These are phyloP conservation scores for Pampusana beccarii DNA, from an alignment of 2,113 vertebrate species.

Conservation along the genomic window DNA sequence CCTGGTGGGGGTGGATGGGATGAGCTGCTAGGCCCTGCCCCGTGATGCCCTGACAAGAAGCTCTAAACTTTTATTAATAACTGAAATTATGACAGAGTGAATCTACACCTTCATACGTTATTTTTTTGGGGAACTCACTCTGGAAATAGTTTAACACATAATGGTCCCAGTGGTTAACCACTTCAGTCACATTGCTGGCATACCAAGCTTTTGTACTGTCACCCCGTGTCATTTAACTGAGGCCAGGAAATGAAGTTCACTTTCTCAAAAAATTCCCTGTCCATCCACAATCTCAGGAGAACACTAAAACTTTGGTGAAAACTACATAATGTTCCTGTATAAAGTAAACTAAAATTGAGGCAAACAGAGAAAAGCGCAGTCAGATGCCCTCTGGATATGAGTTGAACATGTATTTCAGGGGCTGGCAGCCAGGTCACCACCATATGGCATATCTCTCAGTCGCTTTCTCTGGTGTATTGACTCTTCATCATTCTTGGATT, in stretches of 20 bases:
- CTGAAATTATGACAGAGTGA: neutral
- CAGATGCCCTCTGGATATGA: neutral
- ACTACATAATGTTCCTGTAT: neutral
- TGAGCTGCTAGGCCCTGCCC: neutral
- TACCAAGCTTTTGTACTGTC: neutral
- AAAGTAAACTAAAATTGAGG: neutral
- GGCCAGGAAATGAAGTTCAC: neutral
- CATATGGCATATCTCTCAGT: fast-evolving
- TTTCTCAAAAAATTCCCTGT: neutral
- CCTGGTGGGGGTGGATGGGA: neutral
- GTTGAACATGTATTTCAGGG: neutral
- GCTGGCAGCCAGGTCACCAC: neutral
- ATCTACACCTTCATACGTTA: fast-evolving
- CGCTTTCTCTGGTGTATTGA: neutral
- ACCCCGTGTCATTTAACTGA: neutral
- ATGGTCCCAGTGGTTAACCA: neutral
- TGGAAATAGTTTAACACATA: neutral
- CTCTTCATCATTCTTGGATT: neutral
- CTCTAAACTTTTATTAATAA: neutral
- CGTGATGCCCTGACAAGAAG: neutral
- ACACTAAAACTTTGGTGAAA: neutral
- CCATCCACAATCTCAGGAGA: neutral
- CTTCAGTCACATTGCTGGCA: neutral
- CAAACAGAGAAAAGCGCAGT: neutral
- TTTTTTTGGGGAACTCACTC: neutral